A percentile compares a stretch with the other conserved stretches of the same genome.
Evolutionary conservation across 2,113 vertebrate genomes (phyloP).

Genomic region (Oreochromis spilurus): DNA sequence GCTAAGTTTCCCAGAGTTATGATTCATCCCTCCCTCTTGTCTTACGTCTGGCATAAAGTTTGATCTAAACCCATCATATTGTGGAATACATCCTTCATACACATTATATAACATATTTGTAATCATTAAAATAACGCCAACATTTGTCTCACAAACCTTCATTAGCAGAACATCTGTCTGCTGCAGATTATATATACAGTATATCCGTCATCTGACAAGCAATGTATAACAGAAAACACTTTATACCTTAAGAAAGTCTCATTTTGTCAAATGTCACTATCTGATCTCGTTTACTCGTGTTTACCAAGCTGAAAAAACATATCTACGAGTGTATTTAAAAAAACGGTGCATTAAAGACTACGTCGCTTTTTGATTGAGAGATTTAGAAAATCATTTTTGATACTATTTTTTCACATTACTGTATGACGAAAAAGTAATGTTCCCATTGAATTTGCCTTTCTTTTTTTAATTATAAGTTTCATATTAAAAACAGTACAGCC

Average conservation of each 20-base stretch:
- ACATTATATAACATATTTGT: not conserved
- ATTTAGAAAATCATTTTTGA: constrained; percentile 53
- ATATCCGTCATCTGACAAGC: not conserved
- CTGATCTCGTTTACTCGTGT: constrained; percentile 6
- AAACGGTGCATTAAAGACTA: constrained; percentile 26
- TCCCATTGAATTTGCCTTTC: constrained; percentile 13
- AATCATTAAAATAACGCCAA: not conserved
- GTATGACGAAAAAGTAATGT: constrained; percentile 8
- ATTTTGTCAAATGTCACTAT: constrained; percentile 2
- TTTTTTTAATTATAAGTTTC: constrained; percentile 40
- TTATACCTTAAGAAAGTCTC: constrained; percentile 14
- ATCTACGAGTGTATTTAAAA: constrained; percentile 11
- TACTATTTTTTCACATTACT: constrained; percentile 58
- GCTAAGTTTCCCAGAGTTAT: not conserved
- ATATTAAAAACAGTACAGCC: constrained; percentile 28
- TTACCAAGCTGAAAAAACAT: constrained; percentile 18
- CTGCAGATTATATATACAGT: not conserved
- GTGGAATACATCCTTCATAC: not conserved
- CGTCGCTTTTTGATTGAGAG: constrained; percentile 31
- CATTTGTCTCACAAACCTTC: not conserved
- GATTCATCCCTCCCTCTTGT: not conserved
- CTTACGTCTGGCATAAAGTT: constrained; percentile 2
- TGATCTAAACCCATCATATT: not conserved
- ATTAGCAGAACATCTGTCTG: not conserved
- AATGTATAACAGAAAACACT: constrained; percentile 26